Base-by-base conservation (phyloP, 2,797 vertebrate species). In the Mus spretus region DNA sequence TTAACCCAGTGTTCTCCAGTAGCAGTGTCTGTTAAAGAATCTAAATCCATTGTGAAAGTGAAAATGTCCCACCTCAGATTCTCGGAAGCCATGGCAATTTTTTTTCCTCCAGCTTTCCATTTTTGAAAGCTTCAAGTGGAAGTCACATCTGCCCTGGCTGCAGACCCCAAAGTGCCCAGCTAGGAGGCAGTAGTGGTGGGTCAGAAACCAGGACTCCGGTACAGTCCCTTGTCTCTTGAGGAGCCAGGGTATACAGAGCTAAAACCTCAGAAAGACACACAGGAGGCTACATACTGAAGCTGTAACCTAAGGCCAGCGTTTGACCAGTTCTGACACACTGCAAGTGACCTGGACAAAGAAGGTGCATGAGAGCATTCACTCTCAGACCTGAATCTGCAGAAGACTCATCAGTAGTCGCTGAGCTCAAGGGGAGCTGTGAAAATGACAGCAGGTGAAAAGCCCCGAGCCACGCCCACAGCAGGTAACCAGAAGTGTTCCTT, bases 91-190 rank as follows among this genome's bases (percentile, higher is more conserved):
- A 44, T 10, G 11, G 40, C n/a, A 19, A 19, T n/a, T 34, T 31
- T 63, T 50, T 28, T 31, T 65, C 4, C 26, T 14, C 5, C 9
- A 37, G n/a, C 50, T 96, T 96, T 96, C 87, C 74, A 31, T 17
- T 89, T 93, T 84, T 72, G 0, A 2, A 93, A 75, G 57, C 90
- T 96, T 94, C 37, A 90, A 86, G 61, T 90, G 2, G 85, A 95
- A 94, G 75, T 90, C 17, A 93, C 55, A 67, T 81, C 57, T 86
- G 17, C 28, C 40, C 37, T 55, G 50, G 55, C 47, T 89, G 5
- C 10, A 84, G 83, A 65, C 31, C 34, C 8, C 40, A 47, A 61
- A 47, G 70, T 37, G 65, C 59, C 11, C 5, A 59, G 28, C 26
- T 44, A 44, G 53, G 83, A 93, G 34, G 82, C 47, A 22, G 13